Base-by-base conservation (phyloP, 2,888 invertebrate species). In the Trachelus stipa region DNA sequence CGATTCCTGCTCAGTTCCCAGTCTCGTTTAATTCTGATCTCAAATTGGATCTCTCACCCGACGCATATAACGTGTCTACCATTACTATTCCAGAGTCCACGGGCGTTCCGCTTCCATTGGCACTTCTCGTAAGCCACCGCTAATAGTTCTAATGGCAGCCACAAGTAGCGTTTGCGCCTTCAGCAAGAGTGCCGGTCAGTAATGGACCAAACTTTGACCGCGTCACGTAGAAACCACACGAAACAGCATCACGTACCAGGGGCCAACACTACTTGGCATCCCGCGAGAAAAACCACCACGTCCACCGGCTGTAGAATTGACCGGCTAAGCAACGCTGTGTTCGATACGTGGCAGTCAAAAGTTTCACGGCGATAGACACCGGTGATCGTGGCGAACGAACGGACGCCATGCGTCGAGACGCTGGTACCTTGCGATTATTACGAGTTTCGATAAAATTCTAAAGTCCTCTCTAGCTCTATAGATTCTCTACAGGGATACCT, bases 141-240 rank as follows among this genome's bases (percentile, higher is more conserved):
- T 71, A 71, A 71, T 71, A 71, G 71, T 71, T 71, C 71, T 71
- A 56, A 56, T 56, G 56, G 56, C 23, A 56, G 56, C 56, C 56
- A 56, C 56, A 56, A 56, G 56, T 56, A 56, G 56, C 56, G 56
- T 56, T 56, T 56, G 56, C 23, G 56, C 23, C 15, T 56, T 56
- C 56, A 56, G 56, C 56, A 56, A 56, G 56, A 56, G 56, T 23
- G 56, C 56, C 23, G 56, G 71, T 31, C 71, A 34, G 34, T 34
- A 31, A 34, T 75, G 79, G 74, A 79, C 75, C 76, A 79, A 81
- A 81, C 78, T 80, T 73, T 68, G 78, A 77, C 80, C 80, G 79
- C 78, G 80, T 84, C 84, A 83, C 84, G 84, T 84, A 84, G 68
- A 56, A 15, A 23, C 23, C 77, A 75, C 79, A 79, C 78, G 79